Percentiles rank a stretch among this genome's conserved stretches.
These are phyloP conservation scores for Protosalanx chinensis DNA, from an alignment of 2,797 vertebrate genomes.

Conservation along the genomic window DNA sequence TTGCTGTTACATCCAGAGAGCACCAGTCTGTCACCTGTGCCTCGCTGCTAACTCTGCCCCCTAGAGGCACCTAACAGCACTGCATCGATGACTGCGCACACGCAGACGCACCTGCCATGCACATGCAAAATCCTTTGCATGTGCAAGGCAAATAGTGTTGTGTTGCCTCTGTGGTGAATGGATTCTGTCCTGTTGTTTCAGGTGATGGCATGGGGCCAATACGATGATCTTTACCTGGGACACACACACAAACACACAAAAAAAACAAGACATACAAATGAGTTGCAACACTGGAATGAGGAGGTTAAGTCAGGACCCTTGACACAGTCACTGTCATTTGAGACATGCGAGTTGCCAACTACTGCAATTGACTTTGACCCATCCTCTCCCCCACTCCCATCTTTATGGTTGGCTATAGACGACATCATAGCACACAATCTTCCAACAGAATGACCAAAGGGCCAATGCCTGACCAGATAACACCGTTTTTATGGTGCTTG, in stretches of 20 bases:
- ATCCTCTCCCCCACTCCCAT: slow-evolving; percentile 64
- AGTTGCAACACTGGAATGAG: background rate
- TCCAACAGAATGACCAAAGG: slow-evolving; percentile 67
- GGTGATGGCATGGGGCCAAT: background rate
- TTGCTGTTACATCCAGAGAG: slow-evolving; percentile 90
- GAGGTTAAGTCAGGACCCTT: slow-evolving; percentile 39
- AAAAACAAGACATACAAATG: slow-evolving; percentile 12
- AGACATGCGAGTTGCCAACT: slow-evolving; percentile 41
- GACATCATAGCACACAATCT: slow-evolving; percentile 59
- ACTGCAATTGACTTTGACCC: slow-evolving; percentile 70
- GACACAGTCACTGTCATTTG: slow-evolving; percentile 39
- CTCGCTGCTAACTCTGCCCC: background rate
- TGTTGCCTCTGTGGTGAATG: too few species aligned
- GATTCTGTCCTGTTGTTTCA: background rate
- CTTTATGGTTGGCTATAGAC: slow-evolving; percentile 71
- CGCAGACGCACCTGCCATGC: background rate
- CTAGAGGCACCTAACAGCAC: background rate
- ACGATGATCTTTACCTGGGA: slow-evolving; percentile 18
- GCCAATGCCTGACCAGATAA: slow-evolving; percentile 74
- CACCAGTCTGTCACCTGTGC: slow-evolving; percentile 42
- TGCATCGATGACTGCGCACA: background rate
- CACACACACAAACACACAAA: background rate
- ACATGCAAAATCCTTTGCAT: background rate
- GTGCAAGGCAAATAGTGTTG: background rate
- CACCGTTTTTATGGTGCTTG: slow-evolving; percentile 70